Percentiles rank a stretch among this genome's conserved stretches.
Conservation (phyloP, 2,888 invertebrate genomes). For the Trimorus sp. region DNA sequence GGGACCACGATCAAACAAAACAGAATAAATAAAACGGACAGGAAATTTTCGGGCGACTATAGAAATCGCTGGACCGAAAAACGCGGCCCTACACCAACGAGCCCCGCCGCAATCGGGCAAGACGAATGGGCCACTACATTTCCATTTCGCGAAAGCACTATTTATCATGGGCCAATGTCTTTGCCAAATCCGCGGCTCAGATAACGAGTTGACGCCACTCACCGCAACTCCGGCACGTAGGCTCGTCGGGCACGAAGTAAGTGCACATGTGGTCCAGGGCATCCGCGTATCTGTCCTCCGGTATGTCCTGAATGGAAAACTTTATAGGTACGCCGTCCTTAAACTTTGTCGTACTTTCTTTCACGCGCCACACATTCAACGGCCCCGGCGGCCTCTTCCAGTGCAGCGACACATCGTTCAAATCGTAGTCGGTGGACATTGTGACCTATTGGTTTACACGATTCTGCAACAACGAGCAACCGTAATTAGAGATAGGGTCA, state of each 20-base stretch:
- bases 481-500: too few species aligned
- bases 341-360: constrained; percentile 68
- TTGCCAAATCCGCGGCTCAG: too few species aligned
- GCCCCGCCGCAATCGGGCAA: too few species aligned
- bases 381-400: constrained; percentile 72
- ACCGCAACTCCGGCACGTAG: constrained; percentile 69
- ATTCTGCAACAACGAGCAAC: too few species aligned
- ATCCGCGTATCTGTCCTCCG: constrained; percentile 74
- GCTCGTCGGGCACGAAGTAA: constrained; percentile 73
- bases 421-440: constrained; percentile 16
- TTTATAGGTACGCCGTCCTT: constrained; percentile 68
- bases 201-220: constrained; percentile 56
- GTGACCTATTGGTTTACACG: background rate
- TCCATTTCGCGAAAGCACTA: too few species aligned
- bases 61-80: too few species aligned
- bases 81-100: too few species aligned
- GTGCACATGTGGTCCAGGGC: constrained; percentile 72
- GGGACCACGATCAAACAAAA: too few species aligned
- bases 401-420: constrained; percentile 25
- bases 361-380: constrained; percentile 72
- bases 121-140: too few species aligned
- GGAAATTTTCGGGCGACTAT: too few species aligned
- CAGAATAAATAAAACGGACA: too few species aligned
- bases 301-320: constrained; percentile 76
- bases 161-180: too few species aligned